phyloP scores from a whole-genome alignment of 2,797 vertebrate species.

The Antrozous pallidus region DNA sequence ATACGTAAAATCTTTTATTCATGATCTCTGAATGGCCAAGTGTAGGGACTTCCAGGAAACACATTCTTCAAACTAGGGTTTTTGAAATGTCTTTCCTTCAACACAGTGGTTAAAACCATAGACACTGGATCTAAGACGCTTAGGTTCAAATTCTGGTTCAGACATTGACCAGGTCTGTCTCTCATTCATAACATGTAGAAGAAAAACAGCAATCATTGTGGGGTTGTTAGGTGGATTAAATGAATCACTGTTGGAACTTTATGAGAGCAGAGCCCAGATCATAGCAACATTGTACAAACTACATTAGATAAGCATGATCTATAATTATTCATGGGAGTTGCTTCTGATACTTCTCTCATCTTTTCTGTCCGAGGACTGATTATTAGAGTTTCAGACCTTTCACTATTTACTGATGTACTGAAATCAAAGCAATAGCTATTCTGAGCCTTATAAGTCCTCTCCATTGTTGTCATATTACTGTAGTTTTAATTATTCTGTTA shows the following conservation, averaged over 20 bases:
- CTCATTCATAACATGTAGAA: background rate
- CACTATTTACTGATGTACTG: background rate
- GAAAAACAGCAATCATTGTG: background rate
- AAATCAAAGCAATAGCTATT: background rate
- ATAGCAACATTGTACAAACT: background rate
- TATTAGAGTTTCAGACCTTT: background rate
- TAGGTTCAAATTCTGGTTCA: background rate
- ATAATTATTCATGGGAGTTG: background rate
- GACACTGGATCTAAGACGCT: background rate
- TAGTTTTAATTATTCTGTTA: constrained; percentile 45
- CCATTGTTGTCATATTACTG: background rate
- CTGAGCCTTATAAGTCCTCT: background rate
- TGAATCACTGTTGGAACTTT: too few relatives aligned
- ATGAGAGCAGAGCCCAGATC: background rate
- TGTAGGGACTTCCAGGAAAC: background rate
- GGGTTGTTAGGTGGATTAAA: background rate
- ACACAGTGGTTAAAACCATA: background rate
- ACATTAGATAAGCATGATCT: background rate
- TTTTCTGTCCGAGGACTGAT: background rate
- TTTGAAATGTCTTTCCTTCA: background rate
- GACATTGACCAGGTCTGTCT: background rate
- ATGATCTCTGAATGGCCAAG: background rate
- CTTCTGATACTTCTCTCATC: background rate
- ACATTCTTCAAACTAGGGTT: background rate
- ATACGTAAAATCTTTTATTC: background rate